These are phyloP conservation scores for human DNA, from an alignment of 2,113 vertebrate genomes.

Conservation along the genomic window GRCh38 chrX:41257501-41258000, in stretches of 20 bases:
- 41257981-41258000: background rate
- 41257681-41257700: too few relatives aligned
- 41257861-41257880: slow-evolving; percentile 18
- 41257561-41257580: too few relatives aligned
- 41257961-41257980: slow-evolving; percentile 17
- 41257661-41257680: background rate
- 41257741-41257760: background rate
- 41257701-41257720: background rate
- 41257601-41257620: too few relatives aligned
- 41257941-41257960: background rate
- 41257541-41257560: too few relatives aligned
- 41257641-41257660: background rate
- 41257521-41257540: too few relatives aligned
- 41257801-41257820: background rate
- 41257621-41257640: background rate
- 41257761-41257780: background rate
- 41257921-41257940: background rate
- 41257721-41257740: background rate
- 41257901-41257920: background rate
- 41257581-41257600: too few relatives aligned
- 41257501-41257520: too few relatives aligned
- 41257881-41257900: background rate
- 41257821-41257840: background rate
- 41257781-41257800: background rate
- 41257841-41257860: slow-evolving; percentile 20